Evolutionary conservation across 2,888 invertebrate genomes (phyloP), one percentile per base, ranked within the genome.

Genomic region (Perizoma affinitatum): DNA sequence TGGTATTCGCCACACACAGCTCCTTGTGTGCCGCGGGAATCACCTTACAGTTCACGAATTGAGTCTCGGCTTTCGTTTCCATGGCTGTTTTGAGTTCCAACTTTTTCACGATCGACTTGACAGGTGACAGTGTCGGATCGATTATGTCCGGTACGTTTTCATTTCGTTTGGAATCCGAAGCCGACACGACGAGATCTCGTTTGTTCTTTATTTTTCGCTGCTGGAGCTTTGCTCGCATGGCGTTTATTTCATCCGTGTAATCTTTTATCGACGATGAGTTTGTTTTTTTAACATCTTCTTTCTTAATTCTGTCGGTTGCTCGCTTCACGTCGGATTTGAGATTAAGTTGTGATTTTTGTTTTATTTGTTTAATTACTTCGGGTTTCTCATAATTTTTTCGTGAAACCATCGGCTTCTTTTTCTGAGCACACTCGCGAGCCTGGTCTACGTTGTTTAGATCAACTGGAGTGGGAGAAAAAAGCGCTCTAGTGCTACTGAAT

Each of bases 401-500:
- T 66, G 79, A 74, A 66, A 80, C 79, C 66, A 72, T 80, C 65
- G 74, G 74, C 79, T 87, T 91, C 73, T 90, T 92, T 86, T 88
- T 91, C 85, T 87, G 90, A 88, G 90, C 90, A 90, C 91, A 92
- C 88, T 93, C 92, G 88, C 92, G 89, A 81, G 87, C 84, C 83
- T 91, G 92, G 84, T 93, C 92, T 92, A 91, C 79, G 80, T 86
- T 86, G 72, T 78, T 86, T 91, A 93, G 92, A 92, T 92, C 92
- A 86, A 90, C 88, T 82, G 92, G 93, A 93, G 93, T 92, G 92
- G 93, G 91, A 84, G 92, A 92, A 87, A 92, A 93, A 70, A 92
- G 85, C 77, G 93, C 92, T 77, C 92, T 85, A 35, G 92, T 90
- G 70, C 91, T 92, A 71, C 88, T 92, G 70, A 93, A 92, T 73